Base-by-base conservation (phyloP, 2,888 invertebrate species). In the Allophyes oxyacanthae region DNA sequence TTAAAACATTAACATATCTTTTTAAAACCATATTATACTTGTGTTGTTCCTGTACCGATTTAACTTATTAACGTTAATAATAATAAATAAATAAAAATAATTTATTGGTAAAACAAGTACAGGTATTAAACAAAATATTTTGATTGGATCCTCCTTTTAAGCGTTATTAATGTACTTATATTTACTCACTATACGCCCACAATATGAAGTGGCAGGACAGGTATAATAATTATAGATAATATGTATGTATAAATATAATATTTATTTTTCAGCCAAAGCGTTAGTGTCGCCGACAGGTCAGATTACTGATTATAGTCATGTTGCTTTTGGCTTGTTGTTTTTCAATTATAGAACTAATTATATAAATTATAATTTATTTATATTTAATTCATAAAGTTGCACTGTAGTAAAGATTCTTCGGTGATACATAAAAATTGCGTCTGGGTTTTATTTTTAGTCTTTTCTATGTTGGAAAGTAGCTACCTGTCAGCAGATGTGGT, bases 231-330 rank as follows among this genome's bases (percentile, higher is more conserved):
- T 50, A 62, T 44, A 44, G 14, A 67, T 49, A 49, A 54, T 60
- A 65, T 69, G 65, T 62, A 66, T 66, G 56, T 76, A 62, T 73
- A 77, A 72, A 66, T 76, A 59, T 66, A 66, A 77, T 82, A 81
- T 91, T 90, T 91, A 78, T 90, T 90, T 92, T 92, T 90, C 93
- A 93, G 93, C 88, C 75, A 37, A 79, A 87, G 85, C 89, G 67
- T 86, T 82, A 86, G 81, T 83, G 85, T 88, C 85, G 82, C 28
- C 72, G 67, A 79, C 86, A 92, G 92, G 92, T 93, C 91, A 92
- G 92, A 87, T 62, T 69, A 74, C 77, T 80, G 78, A 82, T 85
- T 85, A 85, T 85, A 82, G 85, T 82, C 83, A 85, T 87, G 87
- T 86, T 76, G 79, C 83, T 86, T 83, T 77, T 80, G 81, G 84